Conservation (phyloP, 2,888 invertebrate genomes). For the Invenusta paracnida region DNA sequence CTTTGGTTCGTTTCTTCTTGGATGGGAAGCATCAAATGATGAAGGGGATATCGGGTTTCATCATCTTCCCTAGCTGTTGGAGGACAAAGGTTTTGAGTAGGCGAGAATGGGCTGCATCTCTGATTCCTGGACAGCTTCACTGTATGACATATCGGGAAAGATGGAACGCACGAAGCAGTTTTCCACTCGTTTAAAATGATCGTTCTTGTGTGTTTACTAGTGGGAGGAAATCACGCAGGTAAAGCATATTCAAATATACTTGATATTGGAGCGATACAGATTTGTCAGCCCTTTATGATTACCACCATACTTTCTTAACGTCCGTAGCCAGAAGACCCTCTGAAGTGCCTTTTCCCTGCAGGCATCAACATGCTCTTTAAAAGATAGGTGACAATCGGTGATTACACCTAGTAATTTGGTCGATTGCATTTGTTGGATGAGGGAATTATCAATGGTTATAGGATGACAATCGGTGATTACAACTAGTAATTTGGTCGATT, state of each 20-base stretch:
- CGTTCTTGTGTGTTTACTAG: not conserved
- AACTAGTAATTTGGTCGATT: conserved; percentile 10
- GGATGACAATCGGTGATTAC: too few relatives aligned
- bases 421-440: not conserved
- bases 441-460: not conserved
- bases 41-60: not conserved
- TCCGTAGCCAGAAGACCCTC: not conserved
- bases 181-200: not conserved
- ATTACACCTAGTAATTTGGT: not conserved
- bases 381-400: not conserved
- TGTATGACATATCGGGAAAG: conserved; percentile 1
- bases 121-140: not conserved
- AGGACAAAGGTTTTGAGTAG: not conserved
- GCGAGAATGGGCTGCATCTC: not conserved
- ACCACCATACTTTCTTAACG: not conserved
- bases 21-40: not conserved
- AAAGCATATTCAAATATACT: not conserved
- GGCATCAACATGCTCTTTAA: not conserved
- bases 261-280: not conserved
- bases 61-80: not conserved
- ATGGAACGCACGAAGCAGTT: not conserved
- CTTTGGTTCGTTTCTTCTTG: conserved; percentile 8
- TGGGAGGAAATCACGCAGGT: not conserved
- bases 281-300: not conserved
- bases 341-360: not conserved